Conservation (phyloP, 2,797 vertebrate genomes). For the Ctenopoma kingsleyae region DNA sequence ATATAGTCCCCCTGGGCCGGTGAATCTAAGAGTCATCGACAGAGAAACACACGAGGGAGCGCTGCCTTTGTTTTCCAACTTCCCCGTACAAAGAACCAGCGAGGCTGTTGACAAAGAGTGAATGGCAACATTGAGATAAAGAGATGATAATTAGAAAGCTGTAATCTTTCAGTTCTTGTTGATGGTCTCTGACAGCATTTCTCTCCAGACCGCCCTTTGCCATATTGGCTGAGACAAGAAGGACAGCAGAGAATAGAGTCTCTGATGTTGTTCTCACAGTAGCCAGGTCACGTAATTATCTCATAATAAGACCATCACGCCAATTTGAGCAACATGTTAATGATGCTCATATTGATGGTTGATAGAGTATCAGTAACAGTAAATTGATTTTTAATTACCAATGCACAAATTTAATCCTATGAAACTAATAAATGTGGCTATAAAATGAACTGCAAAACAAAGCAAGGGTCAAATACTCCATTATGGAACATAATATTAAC, state of each 20-base stretch:
- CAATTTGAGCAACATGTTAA: background rate
- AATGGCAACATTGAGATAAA: slow-evolving; percentile 35
- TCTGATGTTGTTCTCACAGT: slow-evolving; percentile 14
- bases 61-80: slow-evolving; percentile 30
- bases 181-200: slow-evolving; percentile 37
- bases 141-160: slow-evolving; percentile 42
- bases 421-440: background rate
- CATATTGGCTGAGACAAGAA: slow-evolving; percentile 25
- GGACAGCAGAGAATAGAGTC: slow-evolving; percentile 20
- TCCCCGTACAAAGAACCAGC: slow-evolving; percentile 16
- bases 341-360: background rate
- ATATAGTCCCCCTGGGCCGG: slow-evolving; percentile 6
- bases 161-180: slow-evolving; percentile 24
- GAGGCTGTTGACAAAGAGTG: slow-evolving; percentile 16
- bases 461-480: background rate
- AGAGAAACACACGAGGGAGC: slow-evolving; percentile 6
- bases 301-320: slow-evolving; percentile 1
- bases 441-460: background rate
- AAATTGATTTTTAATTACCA: slow-evolving; percentile 10
- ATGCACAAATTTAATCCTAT: background rate
- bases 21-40: slow-evolving; percentile 10
- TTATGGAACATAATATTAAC: too few species aligned
- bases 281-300: slow-evolving; percentile 16
- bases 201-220: slow-evolving; percentile 10
- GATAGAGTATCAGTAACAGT: background rate